Evolutionary conservation across 2,113 vertebrate genomes (phyloP).

Genomic region (Emydocephalus ijimae): DNA sequence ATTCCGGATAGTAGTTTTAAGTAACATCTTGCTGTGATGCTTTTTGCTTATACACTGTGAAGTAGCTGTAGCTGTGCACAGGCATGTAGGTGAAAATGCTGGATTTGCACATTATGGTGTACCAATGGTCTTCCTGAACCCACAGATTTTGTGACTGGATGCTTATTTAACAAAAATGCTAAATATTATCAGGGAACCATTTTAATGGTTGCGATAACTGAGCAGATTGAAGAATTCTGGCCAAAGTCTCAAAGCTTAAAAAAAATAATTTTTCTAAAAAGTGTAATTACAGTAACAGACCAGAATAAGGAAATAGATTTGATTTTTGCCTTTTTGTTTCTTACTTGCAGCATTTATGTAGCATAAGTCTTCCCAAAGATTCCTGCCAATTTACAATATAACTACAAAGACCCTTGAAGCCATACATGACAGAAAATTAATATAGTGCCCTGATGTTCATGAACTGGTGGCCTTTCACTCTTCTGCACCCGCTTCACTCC

Average conservation of each 20-base stretch:
- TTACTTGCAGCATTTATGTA: not conserved
- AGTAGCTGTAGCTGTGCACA: conserved; percentile 56
- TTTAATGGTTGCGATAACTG: not conserved
- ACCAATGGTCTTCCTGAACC: not conserved
- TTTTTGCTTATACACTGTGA: conserved; percentile 73
- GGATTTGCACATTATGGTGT: not conserved
- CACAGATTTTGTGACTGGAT: not conserved
- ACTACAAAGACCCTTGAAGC: not conserved
- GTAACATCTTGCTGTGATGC: conserved; percentile 82
- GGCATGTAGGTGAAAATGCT: not conserved
- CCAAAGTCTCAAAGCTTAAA: not conserved
- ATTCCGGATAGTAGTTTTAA: conserved; percentile 87
- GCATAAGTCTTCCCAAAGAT: not conserved
- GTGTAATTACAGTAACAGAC: not conserved
- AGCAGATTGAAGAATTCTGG: not conserved
- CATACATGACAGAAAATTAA: not conserved
- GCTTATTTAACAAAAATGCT: not conserved
- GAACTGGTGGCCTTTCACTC: not conserved
- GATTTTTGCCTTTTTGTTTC: not conserved
- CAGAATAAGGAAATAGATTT: not conserved
- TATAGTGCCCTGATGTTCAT: not conserved
- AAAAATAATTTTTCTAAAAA: not conserved
- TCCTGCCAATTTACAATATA: not conserved
- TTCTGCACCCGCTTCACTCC: not conserved
- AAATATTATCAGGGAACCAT: not conserved